Evolutionary conservation across 2,888 invertebrate species (phyloP), one percentile per base, ranked within the genome.

Genomic region (Ornithoptera priamus): DNA sequence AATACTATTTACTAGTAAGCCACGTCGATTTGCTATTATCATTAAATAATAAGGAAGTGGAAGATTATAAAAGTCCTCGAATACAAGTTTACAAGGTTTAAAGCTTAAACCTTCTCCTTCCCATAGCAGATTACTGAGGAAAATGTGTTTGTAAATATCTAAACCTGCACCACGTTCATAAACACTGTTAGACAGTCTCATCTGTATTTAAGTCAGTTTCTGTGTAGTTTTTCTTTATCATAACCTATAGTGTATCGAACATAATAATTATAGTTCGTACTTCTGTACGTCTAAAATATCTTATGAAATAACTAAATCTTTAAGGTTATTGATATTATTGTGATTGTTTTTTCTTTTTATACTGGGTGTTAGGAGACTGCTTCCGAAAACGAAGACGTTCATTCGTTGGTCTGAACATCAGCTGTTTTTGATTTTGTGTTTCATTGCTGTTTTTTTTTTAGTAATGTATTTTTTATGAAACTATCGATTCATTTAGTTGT

Each of bases 191-290:
- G 67, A 62, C 24, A 39, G 42, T 24, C 68, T 66, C 42, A 73
- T 75, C 65, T 70, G 71, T 74, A 53, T 18, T 53, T n/a, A 53
- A 53, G 53, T 53, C 53, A n/a, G n/a, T n/a, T 53, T 6, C 15
- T 18, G n/a, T 7, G 4, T 30, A 22, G 15, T 2, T 7, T 4
- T 53, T 53, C n/a, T 53, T 53, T n/a, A 53, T 53, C 53, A 53
- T 53, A 53, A 53, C 5, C 18, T n/a, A n/a, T 53, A 8, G 53
- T 53, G n/a, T n/a, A 53, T 53, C 53, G 53, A n/a, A n/a, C n/a
- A 46, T 46, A 12, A 6, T n/a, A 53, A 53, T 53, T 53, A 18
- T 7, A 53, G 53, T 18, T 53, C 12, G 46, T 46, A 39, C 39
- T 1, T 10, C 10, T 39, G 10, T 39, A 39, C 1, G 7, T 39